phyloP scores from a whole-genome alignment of 2,113 vertebrate species.

The Ictidomys tridecemlineatus region DNA sequence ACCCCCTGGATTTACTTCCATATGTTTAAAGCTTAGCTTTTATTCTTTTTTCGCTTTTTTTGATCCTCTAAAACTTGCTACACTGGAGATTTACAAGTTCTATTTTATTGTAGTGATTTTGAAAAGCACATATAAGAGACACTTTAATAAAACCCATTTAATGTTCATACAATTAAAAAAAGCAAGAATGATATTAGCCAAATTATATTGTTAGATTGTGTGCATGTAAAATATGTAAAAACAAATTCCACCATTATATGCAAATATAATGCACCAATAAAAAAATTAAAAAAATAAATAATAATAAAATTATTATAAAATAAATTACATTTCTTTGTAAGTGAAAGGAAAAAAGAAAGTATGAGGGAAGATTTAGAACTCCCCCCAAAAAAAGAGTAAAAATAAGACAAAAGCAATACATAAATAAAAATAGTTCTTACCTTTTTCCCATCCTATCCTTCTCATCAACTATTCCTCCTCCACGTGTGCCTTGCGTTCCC shows the following conservation, averaged over 20 bases:
- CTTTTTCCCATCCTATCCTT: background rate
- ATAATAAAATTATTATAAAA: background rate
- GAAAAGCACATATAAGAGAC: constrained; percentile 33
- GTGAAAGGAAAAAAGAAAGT: background rate
- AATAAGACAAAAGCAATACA: constrained; percentile 11
- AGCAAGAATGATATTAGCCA: background rate
- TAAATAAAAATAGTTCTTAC: background rate
- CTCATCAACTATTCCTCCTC: background rate
- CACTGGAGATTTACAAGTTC: background rate
- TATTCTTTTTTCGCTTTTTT: constrained; percentile 44
- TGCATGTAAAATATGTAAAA: too few relatives aligned
- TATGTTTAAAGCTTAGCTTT: constrained; percentile 60
- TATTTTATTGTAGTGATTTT: constrained; percentile 44
- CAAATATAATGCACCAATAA: too few relatives aligned
- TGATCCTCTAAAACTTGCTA: constrained; percentile 37
- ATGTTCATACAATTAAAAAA: constrained; percentile 24
- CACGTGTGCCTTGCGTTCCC: background rate
- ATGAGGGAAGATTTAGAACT: background rate
- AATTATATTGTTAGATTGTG: too few relatives aligned
- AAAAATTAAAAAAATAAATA: too few relatives aligned
- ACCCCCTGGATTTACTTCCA: constrained; percentile 36
- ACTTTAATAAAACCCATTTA: constrained; percentile 31
- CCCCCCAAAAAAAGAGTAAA: background rate
- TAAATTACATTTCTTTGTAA: background rate
- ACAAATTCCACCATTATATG: too few relatives aligned